These are phyloP conservation scores for Heliconius hermathena DNA, from an alignment of 1,140 invertebrate genomes.

Conservation along the genomic window DNA sequence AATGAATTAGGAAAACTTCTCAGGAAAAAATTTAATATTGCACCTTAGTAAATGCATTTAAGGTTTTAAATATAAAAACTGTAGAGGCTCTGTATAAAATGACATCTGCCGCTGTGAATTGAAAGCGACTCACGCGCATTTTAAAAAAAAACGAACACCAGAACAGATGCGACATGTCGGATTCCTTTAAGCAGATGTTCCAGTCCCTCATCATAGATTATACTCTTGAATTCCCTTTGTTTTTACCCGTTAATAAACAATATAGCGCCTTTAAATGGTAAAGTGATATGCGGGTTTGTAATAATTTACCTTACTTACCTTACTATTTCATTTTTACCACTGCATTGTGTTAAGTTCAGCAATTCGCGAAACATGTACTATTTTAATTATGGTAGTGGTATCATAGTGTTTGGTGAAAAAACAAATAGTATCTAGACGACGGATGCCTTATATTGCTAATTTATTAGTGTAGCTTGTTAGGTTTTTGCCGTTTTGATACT, in stretches of 20 bases:
- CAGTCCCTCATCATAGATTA: conserved; percentile 77
- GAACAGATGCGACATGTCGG: conserved; percentile 79
- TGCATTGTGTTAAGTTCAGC: conserved; percentile 10
- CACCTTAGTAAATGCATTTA: neutral
- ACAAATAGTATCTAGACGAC: conserved; percentile 5
- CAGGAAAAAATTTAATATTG: neutral
- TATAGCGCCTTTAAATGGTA: conserved; percentile 66
- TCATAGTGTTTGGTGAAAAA: conserved; percentile 10
- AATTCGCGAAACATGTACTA: conserved; percentile 23
- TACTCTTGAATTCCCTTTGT: conserved; percentile 65
- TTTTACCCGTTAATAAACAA: conserved; percentile 64
- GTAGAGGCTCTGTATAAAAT: conserved; percentile 24
- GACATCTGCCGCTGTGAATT: conserved; percentile 72
- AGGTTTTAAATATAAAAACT: neutral
- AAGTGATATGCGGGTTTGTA: conserved; percentile 64
- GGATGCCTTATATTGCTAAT: conserved; percentile 8
- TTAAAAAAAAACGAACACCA: conserved; percentile 72
- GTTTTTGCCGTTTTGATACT: neutral
- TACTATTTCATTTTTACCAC: conserved; percentile 4
- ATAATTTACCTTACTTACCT: conserved; percentile 51
- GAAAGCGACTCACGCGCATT: conserved; percentile 69
- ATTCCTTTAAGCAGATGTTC: conserved; percentile 79
- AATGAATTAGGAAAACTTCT: conserved; percentile 31
- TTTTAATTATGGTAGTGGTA: conserved; percentile 36
- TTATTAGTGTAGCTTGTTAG: neutral